Base-by-base conservation (phyloP, 1,140 invertebrate genomes). In the Lepeophtheirus salmonis region DNA sequence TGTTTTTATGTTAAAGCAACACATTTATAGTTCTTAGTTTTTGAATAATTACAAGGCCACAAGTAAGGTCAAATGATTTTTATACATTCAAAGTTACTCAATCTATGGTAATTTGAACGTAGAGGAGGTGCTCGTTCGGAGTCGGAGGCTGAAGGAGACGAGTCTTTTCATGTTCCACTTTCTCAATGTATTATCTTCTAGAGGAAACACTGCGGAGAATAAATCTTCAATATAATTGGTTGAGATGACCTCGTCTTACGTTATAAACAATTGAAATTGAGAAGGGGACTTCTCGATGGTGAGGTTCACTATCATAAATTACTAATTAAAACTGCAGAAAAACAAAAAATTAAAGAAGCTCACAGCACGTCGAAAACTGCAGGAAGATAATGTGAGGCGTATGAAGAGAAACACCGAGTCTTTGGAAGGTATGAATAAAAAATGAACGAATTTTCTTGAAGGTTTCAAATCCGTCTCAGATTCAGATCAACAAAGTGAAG, bases 61-160 rank as follows among this genome's bases (percentile, higher is more conserved):
- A n/a, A n/a, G n/a, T n/a, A n/a, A n/a, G n/a, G n/a, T n/a, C n/a
- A 94, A 68, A 97, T 97, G 74, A 75, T 98, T 55, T 78, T 96
- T 1, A 81, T 85, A 70, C 82, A 83, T 48, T n/a, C 30, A 41
- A 41, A 86, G 75, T 76, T 97, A 52, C 94, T 94, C 1, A 86
- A 98, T 75, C 72, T 98, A 14, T 78, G 81, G 64, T 95, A 87
- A 70, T 76, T 97, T 60, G 53, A 60, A 3, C 53, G 21, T 67
- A 85, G 83, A 65, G 77, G 79, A 61, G 84, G 80, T 2, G 75
- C 83, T 26, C 68, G 87, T 30, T 96, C 91, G 0, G 94, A 97
- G 72, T 96, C 90, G 71, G 94, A 97, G 75, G 84, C 76, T 20
- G 92, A 97, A 72, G 86, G 89, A 66, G 84, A 87, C 68, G 77